Conservation (phyloP, 2,888 invertebrate species). For the Papilio demoleus region DNA sequence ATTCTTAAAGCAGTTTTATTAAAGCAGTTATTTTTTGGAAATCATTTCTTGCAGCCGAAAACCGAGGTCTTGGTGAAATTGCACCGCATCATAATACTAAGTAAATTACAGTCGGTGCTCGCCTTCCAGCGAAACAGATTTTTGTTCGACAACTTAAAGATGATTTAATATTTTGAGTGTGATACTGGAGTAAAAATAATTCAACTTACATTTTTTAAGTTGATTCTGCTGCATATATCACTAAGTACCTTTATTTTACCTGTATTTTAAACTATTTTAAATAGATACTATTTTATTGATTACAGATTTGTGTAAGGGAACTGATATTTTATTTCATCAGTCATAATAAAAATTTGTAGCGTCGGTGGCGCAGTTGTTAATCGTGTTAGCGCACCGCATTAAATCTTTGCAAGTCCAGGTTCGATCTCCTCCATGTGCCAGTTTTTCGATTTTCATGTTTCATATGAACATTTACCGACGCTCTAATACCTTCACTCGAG, state of each 20-base stretch:
- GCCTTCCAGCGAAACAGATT: slow-evolving; percentile 57
- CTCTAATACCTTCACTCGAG: no score
- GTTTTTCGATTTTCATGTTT: no score
- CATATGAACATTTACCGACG: no score
- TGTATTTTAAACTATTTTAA: no score
- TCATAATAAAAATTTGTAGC: no score
- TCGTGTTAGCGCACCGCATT: no score
- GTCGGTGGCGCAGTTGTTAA: no score
- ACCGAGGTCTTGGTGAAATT: slow-evolving; percentile 56
- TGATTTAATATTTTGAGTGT: slow-evolving; percentile 39
- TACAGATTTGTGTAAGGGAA: neutral
- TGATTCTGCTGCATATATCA: neutral
- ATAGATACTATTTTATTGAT: neutral
- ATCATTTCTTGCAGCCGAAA: slow-evolving; percentile 59
- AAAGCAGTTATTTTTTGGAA: slow-evolving; percentile 63
- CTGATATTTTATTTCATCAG: neutral
- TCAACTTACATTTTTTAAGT: slow-evolving; percentile 8
- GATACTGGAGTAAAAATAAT: slow-evolving; percentile 20
- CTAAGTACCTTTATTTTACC: no score
- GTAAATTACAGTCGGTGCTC: slow-evolving; percentile 62
- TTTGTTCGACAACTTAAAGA: slow-evolving; percentile 37
- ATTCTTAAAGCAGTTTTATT: slow-evolving; percentile 63
- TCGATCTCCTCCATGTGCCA: no score
- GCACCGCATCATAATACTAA: slow-evolving; percentile 58
- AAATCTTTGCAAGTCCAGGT: no score